These are phyloP conservation scores for Nycteola revayana DNA, from an alignment of 2,888 invertebrate genomes.

Conservation along the genomic window DNA sequence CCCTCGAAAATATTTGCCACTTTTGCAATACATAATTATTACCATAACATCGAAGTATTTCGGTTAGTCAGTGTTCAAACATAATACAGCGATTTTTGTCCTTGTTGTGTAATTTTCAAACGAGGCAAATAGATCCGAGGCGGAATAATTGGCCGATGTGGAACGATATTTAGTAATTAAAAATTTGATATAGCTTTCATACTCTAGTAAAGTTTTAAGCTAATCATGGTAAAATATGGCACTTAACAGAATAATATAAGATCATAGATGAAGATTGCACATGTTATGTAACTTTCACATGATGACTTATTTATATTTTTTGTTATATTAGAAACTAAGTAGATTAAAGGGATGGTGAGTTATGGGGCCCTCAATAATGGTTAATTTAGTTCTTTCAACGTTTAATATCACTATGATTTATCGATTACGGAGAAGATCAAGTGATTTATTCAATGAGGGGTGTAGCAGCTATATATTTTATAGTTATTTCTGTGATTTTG, in stretches of 20 bases:
- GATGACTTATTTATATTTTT: constrained; percentile 75
- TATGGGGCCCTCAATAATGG: constrained; percentile 53
- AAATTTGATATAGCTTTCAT: constrained; percentile 51
- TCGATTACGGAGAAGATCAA: too few relatives aligned
- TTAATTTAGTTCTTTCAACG: constrained; percentile 33
- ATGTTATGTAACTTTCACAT: constrained; percentile 76
- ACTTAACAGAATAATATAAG: constrained; percentile 52
- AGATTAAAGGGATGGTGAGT: constrained; percentile 45
- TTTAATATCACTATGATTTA: constrained; percentile 28
- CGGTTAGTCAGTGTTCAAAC: too few relatives aligned
- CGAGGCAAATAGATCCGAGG: constrained; percentile 21
- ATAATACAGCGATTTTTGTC: neutral
- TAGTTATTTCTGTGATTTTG: constrained; percentile 69
- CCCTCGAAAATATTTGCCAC: constrained; percentile 23
- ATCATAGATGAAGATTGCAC: constrained; percentile 69
- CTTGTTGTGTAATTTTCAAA: neutral
- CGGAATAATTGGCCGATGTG: constrained; percentile 31
- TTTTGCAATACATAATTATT: constrained; percentile 5
- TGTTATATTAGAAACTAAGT: constrained; percentile 72
- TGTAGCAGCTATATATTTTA: constrained; percentile 47
- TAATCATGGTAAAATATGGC: constrained; percentile 54
- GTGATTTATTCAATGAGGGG: constrained; percentile 30
- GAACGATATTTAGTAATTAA: constrained; percentile 28
- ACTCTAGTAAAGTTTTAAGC: constrained; percentile 45
- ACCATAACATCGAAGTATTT: neutral